A percentile compares a stretch with the other conserved stretches of the same genome.
phyloP scores from a whole-genome alignment of 2,888 invertebrate genomes.

The Geophilus truncorum region DNA sequence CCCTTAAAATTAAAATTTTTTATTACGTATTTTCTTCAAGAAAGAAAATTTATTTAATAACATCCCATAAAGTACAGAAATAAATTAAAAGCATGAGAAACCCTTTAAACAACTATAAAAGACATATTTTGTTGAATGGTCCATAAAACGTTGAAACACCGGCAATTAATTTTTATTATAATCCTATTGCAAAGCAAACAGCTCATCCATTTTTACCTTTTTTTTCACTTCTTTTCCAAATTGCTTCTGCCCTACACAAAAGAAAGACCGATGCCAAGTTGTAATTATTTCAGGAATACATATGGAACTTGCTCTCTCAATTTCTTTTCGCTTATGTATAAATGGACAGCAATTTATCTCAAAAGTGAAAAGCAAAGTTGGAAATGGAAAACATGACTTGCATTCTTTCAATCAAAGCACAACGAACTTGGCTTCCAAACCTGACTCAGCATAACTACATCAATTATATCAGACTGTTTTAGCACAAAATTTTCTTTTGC shows the following conservation, averaged over 20 bases:
- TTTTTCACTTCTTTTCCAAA: neutral
- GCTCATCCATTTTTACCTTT: neutral
- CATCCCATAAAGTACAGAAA: too few relatives aligned
- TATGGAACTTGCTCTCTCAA: neutral
- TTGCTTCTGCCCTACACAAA: neutral
- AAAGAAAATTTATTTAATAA: too few relatives aligned
- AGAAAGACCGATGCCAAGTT: neutral
- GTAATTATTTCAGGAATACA: neutral
- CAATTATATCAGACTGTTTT: neutral
- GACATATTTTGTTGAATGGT: neutral
- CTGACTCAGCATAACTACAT: constrained; percentile 1
- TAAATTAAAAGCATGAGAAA: too few relatives aligned
- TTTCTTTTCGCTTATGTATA: neutral
- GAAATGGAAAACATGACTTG: constrained; percentile 21
- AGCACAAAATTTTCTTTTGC: neutral
- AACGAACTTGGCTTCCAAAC: too few relatives aligned
- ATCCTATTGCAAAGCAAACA: neutral
- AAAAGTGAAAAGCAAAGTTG: too few relatives aligned
- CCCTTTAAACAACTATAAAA: too few relatives aligned
- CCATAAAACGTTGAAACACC: neutral
- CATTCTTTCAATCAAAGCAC: constrained; percentile 12
- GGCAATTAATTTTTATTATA: neutral
- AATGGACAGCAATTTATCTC: neutral
- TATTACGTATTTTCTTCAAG: too few relatives aligned
- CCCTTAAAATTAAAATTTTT: too few relatives aligned